Conservation (phyloP, 2,888 invertebrate genomes). For the Nyleta sp. region DNA sequence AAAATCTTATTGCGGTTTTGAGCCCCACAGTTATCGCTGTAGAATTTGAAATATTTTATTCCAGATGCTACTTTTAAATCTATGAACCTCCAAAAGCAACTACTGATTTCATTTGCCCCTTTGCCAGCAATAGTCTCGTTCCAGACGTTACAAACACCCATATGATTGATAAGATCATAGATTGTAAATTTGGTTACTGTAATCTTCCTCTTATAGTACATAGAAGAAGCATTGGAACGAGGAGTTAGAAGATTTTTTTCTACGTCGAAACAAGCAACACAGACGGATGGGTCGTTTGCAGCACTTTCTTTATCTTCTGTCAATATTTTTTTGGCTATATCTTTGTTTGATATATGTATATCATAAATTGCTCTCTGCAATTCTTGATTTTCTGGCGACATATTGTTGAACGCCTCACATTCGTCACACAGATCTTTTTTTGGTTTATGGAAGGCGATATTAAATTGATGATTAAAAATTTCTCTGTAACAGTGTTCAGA, state of each 20-base stretch:
- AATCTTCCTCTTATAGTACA: constrained; percentile 27
- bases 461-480: constrained; percentile 6
- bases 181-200: constrained; percentile 33
- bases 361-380: neutral
- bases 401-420: neutral
- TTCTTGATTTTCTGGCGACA: neutral
- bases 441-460: constrained; percentile 1
- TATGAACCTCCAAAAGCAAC: constrained; percentile 54
- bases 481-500: neutral
- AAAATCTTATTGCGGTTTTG: constrained; percentile 26
- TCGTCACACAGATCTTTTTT: constrained; percentile 23
- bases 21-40: constrained; percentile 21
- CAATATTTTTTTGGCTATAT: neutral
- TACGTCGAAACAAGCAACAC: constrained; percentile 27
- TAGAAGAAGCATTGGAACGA: constrained; percentile 3
- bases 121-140: constrained; percentile 58
- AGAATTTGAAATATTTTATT: constrained; percentile 18
- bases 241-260: constrained; percentile 28
- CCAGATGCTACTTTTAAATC: neutral
- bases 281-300: neutral
- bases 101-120: constrained; percentile 58
- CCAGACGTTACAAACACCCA: constrained; percentile 59
- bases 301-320: constrained; percentile 20
- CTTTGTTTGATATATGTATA: neutral
- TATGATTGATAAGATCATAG: constrained; percentile 15